Percentiles rank a stretch among this genome's conserved stretches.
Evolutionary conservation across 2,888 invertebrate species (phyloP).

Genomic region (Aphodius sticticus): DNA sequence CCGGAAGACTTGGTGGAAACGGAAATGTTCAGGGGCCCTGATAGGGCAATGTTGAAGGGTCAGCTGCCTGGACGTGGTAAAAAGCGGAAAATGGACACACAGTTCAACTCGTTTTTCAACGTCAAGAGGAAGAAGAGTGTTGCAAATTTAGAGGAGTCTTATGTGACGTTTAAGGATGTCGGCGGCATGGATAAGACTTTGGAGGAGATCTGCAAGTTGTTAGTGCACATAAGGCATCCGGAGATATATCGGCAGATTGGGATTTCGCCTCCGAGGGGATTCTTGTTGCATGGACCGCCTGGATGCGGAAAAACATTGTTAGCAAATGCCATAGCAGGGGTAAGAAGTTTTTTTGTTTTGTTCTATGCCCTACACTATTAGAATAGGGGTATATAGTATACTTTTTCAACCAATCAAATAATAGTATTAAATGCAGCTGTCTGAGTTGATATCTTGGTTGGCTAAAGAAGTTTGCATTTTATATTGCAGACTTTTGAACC

Average conservation of each 20-base stretch:
- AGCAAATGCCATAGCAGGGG: constrained; percentile 84
- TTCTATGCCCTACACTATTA: no score
- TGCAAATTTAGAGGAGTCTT: constrained; percentile 56
- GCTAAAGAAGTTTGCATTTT: no score
- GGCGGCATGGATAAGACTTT: constrained; percentile 83
- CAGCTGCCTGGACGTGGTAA: constrained; percentile 48
- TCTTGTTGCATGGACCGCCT: constrained; percentile 94
- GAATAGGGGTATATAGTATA: no score
- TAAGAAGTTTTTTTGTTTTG: constrained; percentile 53
- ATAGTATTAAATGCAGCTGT: no score
- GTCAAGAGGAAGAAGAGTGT: constrained; percentile 59
- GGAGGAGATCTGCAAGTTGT: constrained; percentile 59
- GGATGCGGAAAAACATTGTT: constrained; percentile 91
- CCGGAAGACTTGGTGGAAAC: constrained; percentile 30
- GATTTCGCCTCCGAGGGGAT: constrained; percentile 87
- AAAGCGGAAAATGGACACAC: constrained; percentile 50
- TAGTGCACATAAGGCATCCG: constrained; percentile 89
- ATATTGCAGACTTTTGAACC: no score
- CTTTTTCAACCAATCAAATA: no score
- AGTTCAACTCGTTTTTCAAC: constrained; percentile 52
- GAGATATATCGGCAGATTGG: constrained; percentile 88
- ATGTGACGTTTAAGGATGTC: constrained; percentile 75
- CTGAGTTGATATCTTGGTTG: no score
- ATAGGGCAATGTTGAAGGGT: constrained; percentile 9
- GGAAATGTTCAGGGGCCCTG: constrained; percentile 38